Percentiles rank a stretch among this genome's conserved stretches.
Evolutionary conservation across 1,140 invertebrate genomes (phyloP).

Genomic region (Drosophila ficusphila): DNA sequence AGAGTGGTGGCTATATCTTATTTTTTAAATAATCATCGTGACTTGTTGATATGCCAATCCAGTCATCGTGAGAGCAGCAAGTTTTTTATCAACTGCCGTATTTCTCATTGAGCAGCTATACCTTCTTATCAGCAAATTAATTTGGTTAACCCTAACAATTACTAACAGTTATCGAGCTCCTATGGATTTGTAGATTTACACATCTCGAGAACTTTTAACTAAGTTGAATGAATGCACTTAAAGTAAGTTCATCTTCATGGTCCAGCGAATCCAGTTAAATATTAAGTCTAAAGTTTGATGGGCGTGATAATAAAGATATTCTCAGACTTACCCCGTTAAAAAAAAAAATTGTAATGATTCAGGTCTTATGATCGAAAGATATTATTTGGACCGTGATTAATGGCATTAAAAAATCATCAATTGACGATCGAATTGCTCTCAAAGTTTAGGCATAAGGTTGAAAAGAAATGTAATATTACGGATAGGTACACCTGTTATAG

Average conservation of each 20-base stretch:
- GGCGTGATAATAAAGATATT: not conserved
- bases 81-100: not conserved
- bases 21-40: not conserved
- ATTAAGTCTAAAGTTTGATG: not conserved
- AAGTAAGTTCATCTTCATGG: constrained; percentile 5
- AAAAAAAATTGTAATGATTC: no score
- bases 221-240: not conserved
- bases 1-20: no score
- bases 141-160: not conserved
- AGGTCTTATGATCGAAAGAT: no score
- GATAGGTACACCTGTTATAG: constrained; percentile 7
- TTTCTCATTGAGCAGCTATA: not conserved
- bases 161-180: not conserved
- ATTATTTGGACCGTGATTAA: not conserved
- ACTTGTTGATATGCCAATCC: not conserved
- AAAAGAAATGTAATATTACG: no score
- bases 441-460: not conserved
- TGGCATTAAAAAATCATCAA: not conserved
- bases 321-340: no score
- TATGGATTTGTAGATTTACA: not conserved
- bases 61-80: not conserved
- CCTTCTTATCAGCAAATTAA: not conserved
- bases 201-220: not conserved
- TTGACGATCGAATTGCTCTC: not conserved
- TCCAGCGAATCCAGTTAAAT: not conserved